These are phyloP conservation scores for Sorex maritimensis DNA, from an alignment of 2,797 vertebrate genomes.

Conservation along the genomic window DNA sequence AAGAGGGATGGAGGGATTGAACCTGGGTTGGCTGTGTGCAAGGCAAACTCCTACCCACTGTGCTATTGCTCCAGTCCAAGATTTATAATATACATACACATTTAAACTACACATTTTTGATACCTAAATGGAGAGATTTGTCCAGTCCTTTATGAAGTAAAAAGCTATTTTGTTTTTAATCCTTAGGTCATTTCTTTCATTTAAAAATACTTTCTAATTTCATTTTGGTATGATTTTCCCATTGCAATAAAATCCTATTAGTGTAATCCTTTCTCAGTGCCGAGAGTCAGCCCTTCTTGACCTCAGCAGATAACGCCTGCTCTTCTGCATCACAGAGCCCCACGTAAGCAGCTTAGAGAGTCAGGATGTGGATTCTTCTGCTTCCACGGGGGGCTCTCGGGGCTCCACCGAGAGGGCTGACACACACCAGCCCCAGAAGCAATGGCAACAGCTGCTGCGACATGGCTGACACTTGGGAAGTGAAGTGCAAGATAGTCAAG, in stretches of 20 bases:
- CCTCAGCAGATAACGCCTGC: not conserved
- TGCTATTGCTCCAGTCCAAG: too few relatives aligned
- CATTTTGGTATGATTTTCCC: conserved; percentile 34
- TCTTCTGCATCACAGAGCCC: not conserved
- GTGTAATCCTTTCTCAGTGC: not conserved
- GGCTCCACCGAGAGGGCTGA: accelerated
- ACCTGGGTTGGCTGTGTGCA: too few relatives aligned
- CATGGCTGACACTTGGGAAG: not conserved
- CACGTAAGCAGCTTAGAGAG: not conserved
- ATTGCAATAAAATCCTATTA: conserved; percentile 65
- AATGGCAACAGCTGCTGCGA: accelerated
- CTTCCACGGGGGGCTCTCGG: not conserved
- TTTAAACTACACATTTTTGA: conserved; percentile 17
- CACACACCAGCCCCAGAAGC: not conserved
- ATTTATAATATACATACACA: not conserved
- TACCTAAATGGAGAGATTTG: conserved; percentile 47
- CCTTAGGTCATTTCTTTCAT: conserved; percentile 69
- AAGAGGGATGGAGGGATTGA: too few relatives aligned
- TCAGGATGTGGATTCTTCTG: not conserved
- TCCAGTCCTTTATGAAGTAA: conserved; percentile 68
- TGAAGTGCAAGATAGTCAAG: not conserved
- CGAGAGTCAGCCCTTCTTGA: not conserved
- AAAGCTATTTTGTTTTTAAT: conserved; percentile 69
- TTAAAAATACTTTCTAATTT: conserved; percentile 71
- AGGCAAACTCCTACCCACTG: too few relatives aligned